phyloP scores from a whole-genome alignment of 2,888 invertebrate species.

The Cryptocephalus primarius region DNA sequence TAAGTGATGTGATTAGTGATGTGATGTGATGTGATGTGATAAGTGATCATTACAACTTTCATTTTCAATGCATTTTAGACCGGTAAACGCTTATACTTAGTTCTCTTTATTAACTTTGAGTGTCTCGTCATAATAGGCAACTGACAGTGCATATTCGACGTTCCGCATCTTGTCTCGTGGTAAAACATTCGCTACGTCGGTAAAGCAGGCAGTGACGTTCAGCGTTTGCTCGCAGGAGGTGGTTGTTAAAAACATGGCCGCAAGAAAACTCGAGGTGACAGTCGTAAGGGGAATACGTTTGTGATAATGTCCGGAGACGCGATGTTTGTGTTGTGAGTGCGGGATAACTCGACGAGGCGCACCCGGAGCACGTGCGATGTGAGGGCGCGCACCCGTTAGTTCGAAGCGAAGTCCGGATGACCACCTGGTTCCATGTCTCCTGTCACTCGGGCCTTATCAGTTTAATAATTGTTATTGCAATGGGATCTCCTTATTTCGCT shows the following conservation, averaged over 20 bases:
- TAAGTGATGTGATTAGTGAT: no score
- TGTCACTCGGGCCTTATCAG: conserved; percentile 28
- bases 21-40: no score
- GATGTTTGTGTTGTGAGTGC: conserved; percentile 11
- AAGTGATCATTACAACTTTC: no score
- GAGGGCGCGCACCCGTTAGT: background rate
- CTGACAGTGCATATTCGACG: no score
- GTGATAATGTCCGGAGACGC: conserved; percentile 15
- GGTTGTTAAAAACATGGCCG: conserved; percentile 22
- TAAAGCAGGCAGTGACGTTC: conserved; percentile 5
- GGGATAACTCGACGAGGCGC: conserved; percentile 5
- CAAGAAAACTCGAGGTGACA: conserved; percentile 11
- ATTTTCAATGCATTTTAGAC: no score
- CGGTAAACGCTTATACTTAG: no score
- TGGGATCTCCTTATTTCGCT: conserved; percentile 25
- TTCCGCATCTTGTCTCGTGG: no score
- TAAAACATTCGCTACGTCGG: background rate
- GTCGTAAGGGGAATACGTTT: conserved; percentile 13
- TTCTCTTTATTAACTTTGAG: no score
- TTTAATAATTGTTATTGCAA: conserved; percentile 20
- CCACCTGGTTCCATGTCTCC: conserved; percentile 31
- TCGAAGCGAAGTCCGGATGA: conserved; percentile 25
- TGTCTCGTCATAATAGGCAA: no score
- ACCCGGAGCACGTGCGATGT: background rate
- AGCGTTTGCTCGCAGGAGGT: conserved; percentile 13